Evolutionary conservation across 2,888 invertebrate species (phyloP).

Genomic region (Thereva unica): DNA sequence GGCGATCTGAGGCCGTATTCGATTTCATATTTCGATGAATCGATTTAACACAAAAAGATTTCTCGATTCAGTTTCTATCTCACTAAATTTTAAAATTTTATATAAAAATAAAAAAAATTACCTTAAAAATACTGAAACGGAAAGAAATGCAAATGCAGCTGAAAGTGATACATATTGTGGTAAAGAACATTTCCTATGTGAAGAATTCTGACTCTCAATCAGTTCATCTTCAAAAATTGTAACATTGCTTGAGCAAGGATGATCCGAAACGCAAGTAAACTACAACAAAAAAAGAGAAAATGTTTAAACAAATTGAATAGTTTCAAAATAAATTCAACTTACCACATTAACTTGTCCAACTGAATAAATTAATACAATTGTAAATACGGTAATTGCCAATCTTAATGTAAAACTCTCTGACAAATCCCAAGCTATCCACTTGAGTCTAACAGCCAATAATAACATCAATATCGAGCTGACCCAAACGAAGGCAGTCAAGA

Average conservation of each 20-base stretch:
- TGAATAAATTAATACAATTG: constrained; percentile 82
- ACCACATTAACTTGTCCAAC: constrained; percentile 93
- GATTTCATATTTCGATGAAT: no score
- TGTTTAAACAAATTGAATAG: background rate
- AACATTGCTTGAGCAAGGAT: constrained; percentile 54
- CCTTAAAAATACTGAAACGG: constrained; percentile 81
- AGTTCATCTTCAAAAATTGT: constrained; percentile 48
- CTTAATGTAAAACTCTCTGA: constrained; percentile 81
- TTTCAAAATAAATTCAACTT: constrained; percentile 58
- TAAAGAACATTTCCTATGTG: constrained; percentile 79
- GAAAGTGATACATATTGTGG: constrained; percentile 87
- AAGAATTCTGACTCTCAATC: constrained; percentile 53
- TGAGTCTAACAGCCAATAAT: constrained; percentile 78
- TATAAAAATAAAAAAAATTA: constrained; percentile 41
- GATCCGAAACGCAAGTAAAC: constrained; percentile 67
- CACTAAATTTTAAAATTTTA: background rate
- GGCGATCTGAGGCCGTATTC: no score
- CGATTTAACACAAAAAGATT: no score
- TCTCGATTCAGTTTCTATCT: background rate
- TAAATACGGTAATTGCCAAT: constrained; percentile 84
- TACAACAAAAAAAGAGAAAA: constrained; percentile 52
- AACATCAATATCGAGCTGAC: constrained; percentile 84
- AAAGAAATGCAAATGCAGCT: constrained; percentile 80
- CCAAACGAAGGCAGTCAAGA: constrained; percentile 89
- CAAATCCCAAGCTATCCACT: constrained; percentile 85